Percentiles rank a stretch among this genome's conserved stretches.
These are phyloP conservation scores for Vipera ursinii DNA, from an alignment of 2,797 vertebrate genomes.

Conservation along the genomic window DNA sequence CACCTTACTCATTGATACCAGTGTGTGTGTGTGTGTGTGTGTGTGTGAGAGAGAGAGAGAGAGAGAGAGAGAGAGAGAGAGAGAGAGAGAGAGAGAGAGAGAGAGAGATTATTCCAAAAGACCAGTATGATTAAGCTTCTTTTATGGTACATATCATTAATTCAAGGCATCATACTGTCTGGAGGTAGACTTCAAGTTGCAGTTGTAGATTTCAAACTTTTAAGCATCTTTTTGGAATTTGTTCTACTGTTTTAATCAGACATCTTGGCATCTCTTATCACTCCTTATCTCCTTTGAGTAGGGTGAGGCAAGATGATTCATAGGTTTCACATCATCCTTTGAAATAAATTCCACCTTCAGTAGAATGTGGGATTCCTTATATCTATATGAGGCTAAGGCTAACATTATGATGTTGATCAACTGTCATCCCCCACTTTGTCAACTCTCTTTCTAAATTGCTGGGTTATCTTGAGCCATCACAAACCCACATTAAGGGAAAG, in stretches of 20 bases:
- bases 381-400: constrained; percentile 4
- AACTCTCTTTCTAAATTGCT: neutral
- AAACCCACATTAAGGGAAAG: neutral
- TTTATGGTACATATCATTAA: neutral
- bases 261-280: constrained; percentile 24
- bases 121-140: neutral
- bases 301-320: constrained; percentile 9
- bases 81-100: too few relatives aligned
- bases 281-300: constrained; percentile 14
- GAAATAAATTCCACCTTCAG: neutral
- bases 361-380: constrained; percentile 8
- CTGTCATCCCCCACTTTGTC: neutral
- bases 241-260: constrained; percentile 28
- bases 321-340: neutral
- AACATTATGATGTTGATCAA: neutral
- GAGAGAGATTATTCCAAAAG: neutral
- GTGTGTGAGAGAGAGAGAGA: too few relatives aligned
- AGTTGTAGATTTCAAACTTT: neutral
- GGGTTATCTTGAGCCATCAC: neutral
- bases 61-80: too few relatives aligned
- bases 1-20: too few relatives aligned
- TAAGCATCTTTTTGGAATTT: constrained; percentile 11
- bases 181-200: neutral
- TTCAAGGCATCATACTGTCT: neutral
- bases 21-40: too few relatives aligned